These are phyloP conservation scores for Sebastes cheni DNA, from an alignment of 2,797 vertebrate species.

Conservation along the genomic window DNA sequence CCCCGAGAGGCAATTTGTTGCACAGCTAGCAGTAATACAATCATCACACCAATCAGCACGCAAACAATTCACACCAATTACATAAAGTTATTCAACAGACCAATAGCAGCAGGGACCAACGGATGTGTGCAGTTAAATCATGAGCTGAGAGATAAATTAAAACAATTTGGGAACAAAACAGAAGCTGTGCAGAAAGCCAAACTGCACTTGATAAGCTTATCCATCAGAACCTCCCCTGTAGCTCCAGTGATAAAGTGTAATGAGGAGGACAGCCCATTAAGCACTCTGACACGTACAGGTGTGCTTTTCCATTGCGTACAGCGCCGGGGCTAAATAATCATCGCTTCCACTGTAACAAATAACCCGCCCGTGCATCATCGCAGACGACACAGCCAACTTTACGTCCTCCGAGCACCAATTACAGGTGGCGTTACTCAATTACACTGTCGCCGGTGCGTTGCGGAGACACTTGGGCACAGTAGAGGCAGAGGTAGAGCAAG, in stretches of 20 bases:
- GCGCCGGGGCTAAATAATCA: conserved; percentile 59
- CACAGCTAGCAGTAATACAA: background rate
- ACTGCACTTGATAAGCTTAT: conserved; percentile 41
- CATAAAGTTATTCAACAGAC: background rate
- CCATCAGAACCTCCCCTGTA: conserved; percentile 64
- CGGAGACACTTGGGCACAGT: conserved; percentile 33
- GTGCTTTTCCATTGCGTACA: conserved; percentile 39
- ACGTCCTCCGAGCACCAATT: conserved; percentile 60
- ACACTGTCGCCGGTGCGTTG: conserved; percentile 37
- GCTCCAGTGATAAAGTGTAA: conserved; percentile 59
- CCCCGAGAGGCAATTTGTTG: background rate
- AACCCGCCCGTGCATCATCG: conserved; percentile 45
- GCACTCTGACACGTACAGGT: conserved; percentile 54
- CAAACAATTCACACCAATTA: background rate
- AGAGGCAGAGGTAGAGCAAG: conserved; percentile 21
- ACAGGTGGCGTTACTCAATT: conserved; percentile 56
- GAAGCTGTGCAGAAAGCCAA: conserved; percentile 38
- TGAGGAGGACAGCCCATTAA: conserved; percentile 56
- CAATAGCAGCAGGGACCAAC: background rate
- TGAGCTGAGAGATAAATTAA: conserved; percentile 33
- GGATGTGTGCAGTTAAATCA: conserved; percentile 5
- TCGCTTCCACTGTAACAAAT: conserved; percentile 59
- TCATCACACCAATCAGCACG: background rate
- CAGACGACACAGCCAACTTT: conserved; percentile 31
- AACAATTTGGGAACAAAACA: conserved; percentile 25